phyloP scores from a whole-genome alignment of 2,113 vertebrate genomes.

The Acanthisitta chloris region DNA sequence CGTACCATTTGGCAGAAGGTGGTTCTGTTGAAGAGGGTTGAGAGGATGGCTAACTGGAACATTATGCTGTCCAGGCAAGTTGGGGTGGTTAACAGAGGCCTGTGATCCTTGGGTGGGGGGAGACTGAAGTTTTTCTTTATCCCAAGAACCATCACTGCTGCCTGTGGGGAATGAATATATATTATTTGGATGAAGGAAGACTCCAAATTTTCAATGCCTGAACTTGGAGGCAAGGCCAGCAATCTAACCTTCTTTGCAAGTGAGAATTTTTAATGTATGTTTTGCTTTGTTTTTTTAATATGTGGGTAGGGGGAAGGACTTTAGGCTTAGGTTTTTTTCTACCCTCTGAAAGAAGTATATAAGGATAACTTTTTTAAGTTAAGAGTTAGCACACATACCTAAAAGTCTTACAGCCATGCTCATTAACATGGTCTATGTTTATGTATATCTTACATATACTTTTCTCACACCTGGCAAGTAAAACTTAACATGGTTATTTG shows the following conservation, averaged over 20 bases:
- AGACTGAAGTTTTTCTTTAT: constrained; percentile 75
- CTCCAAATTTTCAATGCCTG: constrained; percentile 48
- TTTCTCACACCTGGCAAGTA: not conserved
- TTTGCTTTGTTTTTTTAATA: not conserved
- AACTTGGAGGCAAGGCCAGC: constrained; percentile 46
- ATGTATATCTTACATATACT: not conserved
- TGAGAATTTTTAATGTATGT: not conserved
- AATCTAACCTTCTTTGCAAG: not conserved
- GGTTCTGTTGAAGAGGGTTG: constrained; percentile 76
- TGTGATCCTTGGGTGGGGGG: constrained; percentile 69
- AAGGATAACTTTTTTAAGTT: not conserved
- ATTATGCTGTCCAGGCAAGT: constrained; percentile 69
- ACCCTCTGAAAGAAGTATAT: not conserved
- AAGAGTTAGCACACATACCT: not conserved
- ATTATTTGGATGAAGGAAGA: constrained; percentile 69
- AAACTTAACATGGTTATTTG: not conserved
- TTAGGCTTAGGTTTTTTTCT: not conserved
- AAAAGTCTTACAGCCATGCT: not conserved
- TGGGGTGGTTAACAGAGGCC: constrained; percentile 71
- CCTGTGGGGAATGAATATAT: constrained; percentile 77
- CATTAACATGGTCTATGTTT: not conserved
- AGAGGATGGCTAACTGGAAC: constrained; percentile 76
- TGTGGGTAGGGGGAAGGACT: not conserved
- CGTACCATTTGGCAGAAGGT: constrained; percentile 77
- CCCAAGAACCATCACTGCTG: constrained; percentile 80